phyloP scores from a whole-genome alignment of 2,888 invertebrate species.

The Parnassius smintheus region DNA sequence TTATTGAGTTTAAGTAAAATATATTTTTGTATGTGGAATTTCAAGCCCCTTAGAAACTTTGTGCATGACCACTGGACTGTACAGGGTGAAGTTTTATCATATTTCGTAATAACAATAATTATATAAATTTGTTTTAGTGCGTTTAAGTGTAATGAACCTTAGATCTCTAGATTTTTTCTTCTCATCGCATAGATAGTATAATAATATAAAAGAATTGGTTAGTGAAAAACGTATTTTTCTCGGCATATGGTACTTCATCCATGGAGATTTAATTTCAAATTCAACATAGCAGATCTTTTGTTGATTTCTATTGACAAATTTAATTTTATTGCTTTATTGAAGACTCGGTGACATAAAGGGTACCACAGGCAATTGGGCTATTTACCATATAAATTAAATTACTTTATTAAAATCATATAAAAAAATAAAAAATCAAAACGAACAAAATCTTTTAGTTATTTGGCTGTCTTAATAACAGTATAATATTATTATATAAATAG shows the following conservation, averaged over 20 bases:
- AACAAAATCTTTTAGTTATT: conserved; percentile 30
- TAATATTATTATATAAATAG: conserved; percentile 37
- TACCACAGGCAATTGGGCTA: no score
- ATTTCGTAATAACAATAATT: conserved; percentile 13
- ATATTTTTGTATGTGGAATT: conserved; percentile 2
- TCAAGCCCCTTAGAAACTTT: conserved; percentile 1
- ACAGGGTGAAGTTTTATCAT: conserved; percentile 26
- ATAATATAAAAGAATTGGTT: conserved; percentile 23
- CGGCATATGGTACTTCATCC: conserved; percentile 16
- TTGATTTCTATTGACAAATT: background rate
- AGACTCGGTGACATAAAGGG: background rate
- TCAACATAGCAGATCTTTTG: conserved; percentile 28
- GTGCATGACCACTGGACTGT: conserved; percentile 27
- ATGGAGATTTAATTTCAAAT: conserved; percentile 6
- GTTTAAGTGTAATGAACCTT: conserved; percentile 19
- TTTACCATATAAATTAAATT: background rate
- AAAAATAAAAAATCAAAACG: conserved; percentile 16
- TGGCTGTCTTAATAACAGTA: conserved; percentile 36
- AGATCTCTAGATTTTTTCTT: conserved; percentile 23
- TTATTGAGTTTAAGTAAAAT: conserved; percentile 13
- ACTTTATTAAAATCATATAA: conserved; percentile 2
- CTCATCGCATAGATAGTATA: conserved; percentile 17
- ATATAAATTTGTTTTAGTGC: conserved; percentile 10
- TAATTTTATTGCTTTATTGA: no score
- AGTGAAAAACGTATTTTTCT: conserved; percentile 23